These are phyloP conservation scores for Pandemis heparana DNA, from an alignment of 2,888 invertebrate genomes.

Conservation along the genomic window DNA sequence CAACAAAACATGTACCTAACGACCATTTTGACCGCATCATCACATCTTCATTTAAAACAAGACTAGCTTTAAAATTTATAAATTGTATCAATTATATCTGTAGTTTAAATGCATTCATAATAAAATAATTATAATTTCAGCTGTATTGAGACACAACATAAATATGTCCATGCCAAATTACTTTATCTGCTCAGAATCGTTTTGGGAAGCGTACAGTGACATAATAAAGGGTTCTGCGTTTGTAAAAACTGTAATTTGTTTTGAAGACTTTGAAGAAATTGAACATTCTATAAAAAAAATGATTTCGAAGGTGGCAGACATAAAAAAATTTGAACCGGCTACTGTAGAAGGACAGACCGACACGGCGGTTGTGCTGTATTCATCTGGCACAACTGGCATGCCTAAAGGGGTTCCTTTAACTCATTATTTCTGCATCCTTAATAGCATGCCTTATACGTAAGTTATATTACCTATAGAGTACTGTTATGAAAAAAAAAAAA, in stretches of 20 bases:
- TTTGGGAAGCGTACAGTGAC: slow-evolving; percentile 73
- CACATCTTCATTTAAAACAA: not conserved
- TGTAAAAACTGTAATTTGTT: slow-evolving; percentile 59
- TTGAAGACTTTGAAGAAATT: slow-evolving; percentile 56
- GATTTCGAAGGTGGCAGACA: slow-evolving; percentile 54
- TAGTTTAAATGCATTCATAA: too few species aligned
- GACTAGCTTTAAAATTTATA: not conserved
- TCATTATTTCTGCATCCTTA: slow-evolving; percentile 78
- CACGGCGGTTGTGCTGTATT: slow-evolving; percentile 83
- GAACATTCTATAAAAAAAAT: slow-evolving; percentile 57
- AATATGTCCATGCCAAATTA: slow-evolving; percentile 88
- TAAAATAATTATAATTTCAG: slow-evolving; percentile 60
- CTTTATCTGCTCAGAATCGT: slow-evolving; percentile 86
- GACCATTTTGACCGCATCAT: too few species aligned
- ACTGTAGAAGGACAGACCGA: slow-evolving; percentile 73
- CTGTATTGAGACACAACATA: slow-evolving; percentile 87
- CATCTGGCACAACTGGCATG: slow-evolving; percentile 90
- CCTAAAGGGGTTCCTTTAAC: slow-evolving; percentile 88
- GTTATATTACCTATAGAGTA: too few species aligned
- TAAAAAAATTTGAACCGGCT: slow-evolving; percentile 69
- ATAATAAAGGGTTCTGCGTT: slow-evolving; percentile 58
- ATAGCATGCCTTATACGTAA: too few species aligned
- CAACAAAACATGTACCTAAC: too few species aligned
- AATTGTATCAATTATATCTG: not conserved
- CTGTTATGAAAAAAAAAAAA: too few species aligned